These are phyloP conservation scores for Polyommatus iphigenia DNA, from an alignment of 2,888 invertebrate genomes.

Conservation along the genomic window DNA sequence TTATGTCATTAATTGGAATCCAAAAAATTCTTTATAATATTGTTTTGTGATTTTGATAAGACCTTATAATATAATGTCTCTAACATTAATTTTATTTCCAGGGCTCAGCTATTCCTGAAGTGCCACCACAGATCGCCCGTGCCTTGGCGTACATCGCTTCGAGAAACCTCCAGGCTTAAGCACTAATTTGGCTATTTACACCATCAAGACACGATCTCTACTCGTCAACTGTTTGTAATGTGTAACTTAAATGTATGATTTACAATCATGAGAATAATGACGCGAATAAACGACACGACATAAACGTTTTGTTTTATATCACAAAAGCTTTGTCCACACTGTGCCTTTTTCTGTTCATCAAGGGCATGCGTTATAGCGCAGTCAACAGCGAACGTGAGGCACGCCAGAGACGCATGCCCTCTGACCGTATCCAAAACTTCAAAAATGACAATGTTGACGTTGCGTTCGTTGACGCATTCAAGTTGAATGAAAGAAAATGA, in stretches of 20 bases:
- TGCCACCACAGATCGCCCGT: conserved; percentile 59
- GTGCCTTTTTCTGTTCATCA: too few species aligned
- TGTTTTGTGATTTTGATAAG: background rate
- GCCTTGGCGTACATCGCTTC: conserved; percentile 58
- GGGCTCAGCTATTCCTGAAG: conserved; percentile 21
- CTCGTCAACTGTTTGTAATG: background rate
- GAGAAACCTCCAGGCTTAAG: background rate
- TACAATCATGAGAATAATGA: background rate
- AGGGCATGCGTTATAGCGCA: too few species aligned
- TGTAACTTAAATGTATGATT: background rate
- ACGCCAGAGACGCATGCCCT: too few species aligned
- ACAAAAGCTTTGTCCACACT: too few species aligned
- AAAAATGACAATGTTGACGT: too few species aligned
- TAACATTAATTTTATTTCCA: background rate
- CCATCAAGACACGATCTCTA: background rate
- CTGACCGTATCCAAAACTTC: too few species aligned
- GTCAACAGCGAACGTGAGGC: too few species aligned
- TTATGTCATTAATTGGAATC: too few species aligned
- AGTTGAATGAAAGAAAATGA: too few species aligned
- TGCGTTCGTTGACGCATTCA: too few species aligned
- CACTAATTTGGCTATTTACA: background rate
- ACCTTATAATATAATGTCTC: background rate
- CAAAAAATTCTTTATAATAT: conserved; percentile 51
- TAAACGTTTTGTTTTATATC: background rate
- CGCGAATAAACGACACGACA: background rate